A percentile compares a stretch with the other conserved stretches of the same genome.
These are phyloP conservation scores for Lagria hirta DNA, from an alignment of 2,888 invertebrate genomes.

Conservation along the genomic window DNA sequence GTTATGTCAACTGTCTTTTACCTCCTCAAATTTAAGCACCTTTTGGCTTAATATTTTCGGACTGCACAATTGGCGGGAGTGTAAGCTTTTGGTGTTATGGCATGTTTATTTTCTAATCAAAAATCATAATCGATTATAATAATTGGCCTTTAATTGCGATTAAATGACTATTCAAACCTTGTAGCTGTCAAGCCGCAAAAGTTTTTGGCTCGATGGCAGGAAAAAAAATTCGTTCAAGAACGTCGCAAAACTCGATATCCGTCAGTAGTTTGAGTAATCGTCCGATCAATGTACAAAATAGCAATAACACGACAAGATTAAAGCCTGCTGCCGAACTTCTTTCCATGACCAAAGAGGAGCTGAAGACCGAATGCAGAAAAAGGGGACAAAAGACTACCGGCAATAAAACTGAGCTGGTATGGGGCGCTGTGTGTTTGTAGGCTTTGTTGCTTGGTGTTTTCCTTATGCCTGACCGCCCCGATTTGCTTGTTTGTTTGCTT, in stretches of 20 bases:
- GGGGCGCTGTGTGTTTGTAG: slow-evolving; percentile 21
- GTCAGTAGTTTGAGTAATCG: slow-evolving; percentile 8
- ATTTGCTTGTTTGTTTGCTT: slow-evolving; percentile 1
- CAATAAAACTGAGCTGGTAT: slow-evolving; percentile 73
- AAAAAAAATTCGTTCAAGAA: slow-evolving; percentile 19
- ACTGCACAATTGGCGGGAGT: no score
- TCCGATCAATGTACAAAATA: slow-evolving; percentile 6
- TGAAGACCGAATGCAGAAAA: slow-evolving; percentile 68
- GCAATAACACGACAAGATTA: slow-evolving; percentile 9
- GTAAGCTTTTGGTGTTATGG: no score
- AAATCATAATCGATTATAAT: no score
- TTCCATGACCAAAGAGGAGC: slow-evolving; percentile 68
- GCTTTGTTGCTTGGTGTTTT: background rate
- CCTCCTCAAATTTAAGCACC: no score
- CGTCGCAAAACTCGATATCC: slow-evolving; percentile 20
- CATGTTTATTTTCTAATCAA: no score
- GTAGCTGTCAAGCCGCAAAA: no score
- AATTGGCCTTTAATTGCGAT: no score
- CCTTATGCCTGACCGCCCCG: no score
- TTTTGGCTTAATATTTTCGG: no score
- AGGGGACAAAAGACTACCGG: slow-evolving; percentile 69
- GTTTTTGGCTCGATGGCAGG: slow-evolving; percentile 20
- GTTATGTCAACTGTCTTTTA: no score
- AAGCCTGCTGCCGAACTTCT: slow-evolving; percentile 54
- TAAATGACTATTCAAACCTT: no score